A percentile compares a stretch with the other conserved stretches of the same genome.
Conservation (phyloP, 1,140 invertebrate species). For the Leptoteleia sp. region DNA sequence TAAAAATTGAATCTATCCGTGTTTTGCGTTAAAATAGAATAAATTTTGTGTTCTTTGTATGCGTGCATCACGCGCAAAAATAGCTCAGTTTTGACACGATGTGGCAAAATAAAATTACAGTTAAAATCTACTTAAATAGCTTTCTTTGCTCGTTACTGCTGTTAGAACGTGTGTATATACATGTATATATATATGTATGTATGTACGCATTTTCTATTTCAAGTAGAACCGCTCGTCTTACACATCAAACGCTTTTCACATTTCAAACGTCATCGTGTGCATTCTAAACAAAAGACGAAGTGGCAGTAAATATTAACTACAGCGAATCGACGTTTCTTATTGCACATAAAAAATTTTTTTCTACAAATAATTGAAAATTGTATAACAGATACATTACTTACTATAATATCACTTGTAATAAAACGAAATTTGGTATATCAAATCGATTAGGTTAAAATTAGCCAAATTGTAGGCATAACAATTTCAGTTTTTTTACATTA, state of each 20-base stretch:
- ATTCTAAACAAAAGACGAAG: conserved; percentile 10
- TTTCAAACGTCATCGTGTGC: conserved; percentile 7
- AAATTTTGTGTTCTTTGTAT: conserved; percentile 36
- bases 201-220: conserved; percentile 31
- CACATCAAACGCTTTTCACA: conserved; percentile 25
- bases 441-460: too few relatives aligned
- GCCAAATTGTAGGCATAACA: too few relatives aligned
- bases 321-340: too few relatives aligned
- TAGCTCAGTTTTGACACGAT: conserved; percentile 26
- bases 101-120: conserved; percentile 43
- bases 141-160: conserved; percentile 35
- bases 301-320: neutral
- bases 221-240: conserved; percentile 2
- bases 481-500: too few relatives aligned
- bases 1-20: conserved; percentile 30
- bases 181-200: neutral
- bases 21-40: conserved; percentile 40
- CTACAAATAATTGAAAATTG: too few relatives aligned
- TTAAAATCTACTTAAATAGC: conserved; percentile 55
- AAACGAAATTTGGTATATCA: too few relatives aligned
- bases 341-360: too few relatives aligned
- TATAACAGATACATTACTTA: too few relatives aligned
- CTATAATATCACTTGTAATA: too few relatives aligned
- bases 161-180: conserved; percentile 1
- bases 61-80: conserved; percentile 38